Evolutionary conservation across 2,888 invertebrate species (phyloP).

Genomic region (Aphelenchoides bicaudatus): DNA sequence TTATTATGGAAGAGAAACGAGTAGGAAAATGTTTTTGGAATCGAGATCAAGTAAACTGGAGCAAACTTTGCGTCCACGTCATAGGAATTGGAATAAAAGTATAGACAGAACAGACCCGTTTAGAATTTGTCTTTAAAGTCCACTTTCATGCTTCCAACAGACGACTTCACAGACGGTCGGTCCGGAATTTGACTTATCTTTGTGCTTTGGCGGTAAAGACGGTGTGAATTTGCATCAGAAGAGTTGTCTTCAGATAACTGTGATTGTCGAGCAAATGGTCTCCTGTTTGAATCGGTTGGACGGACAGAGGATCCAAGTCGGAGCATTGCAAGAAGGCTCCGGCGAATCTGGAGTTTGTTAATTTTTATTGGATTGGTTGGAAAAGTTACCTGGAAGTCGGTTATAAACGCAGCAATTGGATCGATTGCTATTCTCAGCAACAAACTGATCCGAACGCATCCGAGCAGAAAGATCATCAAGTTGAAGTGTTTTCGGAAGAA

Average conservation of each 20-base stretch:
- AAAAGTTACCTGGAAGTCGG: conserved; percentile 53
- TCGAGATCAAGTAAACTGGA: too few species aligned
- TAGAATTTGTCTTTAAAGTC: too few species aligned
- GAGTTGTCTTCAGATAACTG: conserved; percentile 16
- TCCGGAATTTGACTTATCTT: not conserved
- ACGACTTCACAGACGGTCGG: not conserved
- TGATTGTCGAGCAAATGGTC: not conserved
- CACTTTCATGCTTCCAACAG: too few species aligned
- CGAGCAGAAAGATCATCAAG: conserved; percentile 33
- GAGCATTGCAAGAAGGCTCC: conserved; percentile 16
- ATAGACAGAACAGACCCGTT: too few species aligned
- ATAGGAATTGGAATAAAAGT: too few species aligned
- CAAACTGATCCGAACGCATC: conserved; percentile 32
- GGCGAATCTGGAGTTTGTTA: conserved; percentile 28
- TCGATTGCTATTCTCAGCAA: conserved; percentile 49
- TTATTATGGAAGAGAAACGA: too few species aligned
- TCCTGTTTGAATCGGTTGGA: conserved; percentile 17
- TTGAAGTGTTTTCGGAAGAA: conserved; percentile 46
- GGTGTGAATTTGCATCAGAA: conserved; percentile 13
- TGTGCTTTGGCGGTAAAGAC: not conserved
- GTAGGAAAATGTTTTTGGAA: too few species aligned
- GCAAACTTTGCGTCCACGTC: too few species aligned
- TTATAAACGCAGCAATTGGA: conserved; percentile 51
- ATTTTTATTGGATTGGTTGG: too few species aligned
- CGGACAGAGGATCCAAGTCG: conserved; percentile 17